Evolutionary conservation across 1,140 invertebrate genomes (phyloP).

Genomic region (Prorops nasuta): DNA sequence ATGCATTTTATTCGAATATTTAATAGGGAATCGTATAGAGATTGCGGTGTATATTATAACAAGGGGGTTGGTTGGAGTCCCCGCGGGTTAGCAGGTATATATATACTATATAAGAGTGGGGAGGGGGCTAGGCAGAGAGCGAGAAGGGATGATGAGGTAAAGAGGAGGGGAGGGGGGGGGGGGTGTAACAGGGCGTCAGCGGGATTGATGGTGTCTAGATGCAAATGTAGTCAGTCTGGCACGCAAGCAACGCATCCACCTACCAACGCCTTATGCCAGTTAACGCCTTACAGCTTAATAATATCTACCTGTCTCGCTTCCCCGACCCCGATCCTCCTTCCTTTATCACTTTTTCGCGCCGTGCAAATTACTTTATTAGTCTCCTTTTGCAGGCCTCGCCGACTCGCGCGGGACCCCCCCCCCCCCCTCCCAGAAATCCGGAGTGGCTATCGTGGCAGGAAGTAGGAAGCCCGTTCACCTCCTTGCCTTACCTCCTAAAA

Average conservation of each 20-base stretch:
- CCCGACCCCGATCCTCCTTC: background rate
- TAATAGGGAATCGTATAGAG: too few relatives aligned
- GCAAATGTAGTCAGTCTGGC: conserved; percentile 55
- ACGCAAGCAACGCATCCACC: conserved; percentile 54
- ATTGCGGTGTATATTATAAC: too few relatives aligned
- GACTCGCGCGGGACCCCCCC: conserved; percentile 11
- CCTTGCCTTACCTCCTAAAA: too few relatives aligned
- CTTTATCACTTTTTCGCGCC: conserved; percentile 21
- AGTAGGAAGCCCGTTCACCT: background rate
- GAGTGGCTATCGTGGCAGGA: background rate
- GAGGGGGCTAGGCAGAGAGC: conserved; percentile 24
- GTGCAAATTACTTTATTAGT: conserved; percentile 44
- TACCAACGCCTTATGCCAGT: conserved; percentile 57
- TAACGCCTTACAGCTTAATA: conserved; percentile 59
- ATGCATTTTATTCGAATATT: too few relatives aligned
- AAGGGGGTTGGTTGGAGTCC: too few relatives aligned
- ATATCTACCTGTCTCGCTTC: conserved; percentile 27
- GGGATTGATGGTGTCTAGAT: conserved; percentile 59
- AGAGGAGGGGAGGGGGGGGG: conserved; percentile 12
- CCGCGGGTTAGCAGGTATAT: too few relatives aligned
- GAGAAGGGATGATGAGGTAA: background rate
- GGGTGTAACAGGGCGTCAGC: conserved; percentile 52
- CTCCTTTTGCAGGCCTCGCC: conserved; percentile 29
- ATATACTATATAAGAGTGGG: too few relatives aligned
- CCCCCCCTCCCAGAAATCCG: background rate